Evolutionary conservation across 2,888 invertebrate species (phyloP).

Genomic region (Pocota personata): DNA sequence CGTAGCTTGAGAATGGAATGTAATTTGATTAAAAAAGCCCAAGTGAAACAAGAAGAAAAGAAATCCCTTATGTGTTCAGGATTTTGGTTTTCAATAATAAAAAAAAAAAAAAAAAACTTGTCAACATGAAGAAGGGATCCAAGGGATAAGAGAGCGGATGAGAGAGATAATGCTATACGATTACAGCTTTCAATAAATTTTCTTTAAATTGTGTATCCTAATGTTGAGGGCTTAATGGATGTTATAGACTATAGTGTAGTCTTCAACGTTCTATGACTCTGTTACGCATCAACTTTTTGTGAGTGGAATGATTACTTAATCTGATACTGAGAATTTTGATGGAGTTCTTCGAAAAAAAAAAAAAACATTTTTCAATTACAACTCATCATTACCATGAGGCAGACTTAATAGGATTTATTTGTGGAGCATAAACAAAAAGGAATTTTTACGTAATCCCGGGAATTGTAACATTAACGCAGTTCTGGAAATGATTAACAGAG

Average conservation of each 20-base stretch:
- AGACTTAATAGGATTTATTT: conserved; percentile 11
- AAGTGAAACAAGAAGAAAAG: not conserved
- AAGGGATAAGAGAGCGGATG: not conserved
- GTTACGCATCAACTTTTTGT: not conserved
- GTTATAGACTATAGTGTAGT: not conserved
- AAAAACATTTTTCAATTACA: too few species aligned
- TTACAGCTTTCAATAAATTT: conserved; percentile 11
- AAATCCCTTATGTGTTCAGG: not conserved
- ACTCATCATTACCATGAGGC: not conserved
- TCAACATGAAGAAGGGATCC: not conserved
- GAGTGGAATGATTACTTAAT: not conserved
- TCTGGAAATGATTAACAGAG: not conserved
- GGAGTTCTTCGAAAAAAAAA: not conserved
- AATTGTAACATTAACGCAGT: not conserved
- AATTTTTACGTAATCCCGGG: not conserved
- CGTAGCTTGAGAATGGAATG: not conserved
- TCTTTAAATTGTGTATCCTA: not conserved
- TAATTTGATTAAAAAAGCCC: too few species aligned
- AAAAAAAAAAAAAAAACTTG: not conserved
- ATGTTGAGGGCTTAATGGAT: conserved; percentile 12
- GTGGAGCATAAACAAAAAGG: not conserved
- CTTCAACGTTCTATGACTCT: not conserved
- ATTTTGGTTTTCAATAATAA: not conserved
- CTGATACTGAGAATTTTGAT: not conserved
- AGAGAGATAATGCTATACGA: conserved; percentile 16